These are phyloP conservation scores for Arctia plantaginis DNA, from an alignment of 2,888 invertebrate species.

Conservation along the genomic window DNA sequence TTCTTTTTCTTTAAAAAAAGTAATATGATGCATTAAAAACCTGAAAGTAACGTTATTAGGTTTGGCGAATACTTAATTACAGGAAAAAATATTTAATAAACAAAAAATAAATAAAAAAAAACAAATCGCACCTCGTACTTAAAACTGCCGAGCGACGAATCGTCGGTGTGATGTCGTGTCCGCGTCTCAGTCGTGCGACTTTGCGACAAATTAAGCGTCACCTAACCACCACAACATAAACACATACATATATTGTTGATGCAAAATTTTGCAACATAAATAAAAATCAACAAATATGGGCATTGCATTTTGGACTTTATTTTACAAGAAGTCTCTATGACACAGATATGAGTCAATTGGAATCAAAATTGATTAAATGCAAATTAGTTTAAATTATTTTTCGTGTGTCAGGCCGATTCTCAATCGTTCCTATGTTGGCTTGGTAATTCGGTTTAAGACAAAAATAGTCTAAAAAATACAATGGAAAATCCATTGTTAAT, in stretches of 20 bases:
- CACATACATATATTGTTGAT: constrained; percentile 40
- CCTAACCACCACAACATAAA: constrained; percentile 63
- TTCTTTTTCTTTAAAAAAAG: too few species aligned
- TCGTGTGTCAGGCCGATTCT: too few species aligned
- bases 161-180: constrained; percentile 89
- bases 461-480: too few species aligned
- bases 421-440: too few species aligned
- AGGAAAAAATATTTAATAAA: neutral
- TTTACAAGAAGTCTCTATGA: neutral
- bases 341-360: neutral
- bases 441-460: too few species aligned
- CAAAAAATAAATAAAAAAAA: constrained; percentile 48
- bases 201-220: constrained; percentile 75
- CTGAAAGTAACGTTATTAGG: neutral
- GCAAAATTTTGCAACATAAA: constrained; percentile 34
- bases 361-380: neutral
- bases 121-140: constrained; percentile 89
- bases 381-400: too few species aligned
- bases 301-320: neutral
- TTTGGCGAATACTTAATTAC: neutral
- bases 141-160: constrained; percentile 90
- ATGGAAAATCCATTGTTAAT: too few species aligned
- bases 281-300: constrained; percentile 33
- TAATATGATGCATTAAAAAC: neutral
- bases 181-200: constrained; percentile 74